Conservation (phyloP, 2,113 vertebrate species). For the Pachycephala philippinensis region DNA sequence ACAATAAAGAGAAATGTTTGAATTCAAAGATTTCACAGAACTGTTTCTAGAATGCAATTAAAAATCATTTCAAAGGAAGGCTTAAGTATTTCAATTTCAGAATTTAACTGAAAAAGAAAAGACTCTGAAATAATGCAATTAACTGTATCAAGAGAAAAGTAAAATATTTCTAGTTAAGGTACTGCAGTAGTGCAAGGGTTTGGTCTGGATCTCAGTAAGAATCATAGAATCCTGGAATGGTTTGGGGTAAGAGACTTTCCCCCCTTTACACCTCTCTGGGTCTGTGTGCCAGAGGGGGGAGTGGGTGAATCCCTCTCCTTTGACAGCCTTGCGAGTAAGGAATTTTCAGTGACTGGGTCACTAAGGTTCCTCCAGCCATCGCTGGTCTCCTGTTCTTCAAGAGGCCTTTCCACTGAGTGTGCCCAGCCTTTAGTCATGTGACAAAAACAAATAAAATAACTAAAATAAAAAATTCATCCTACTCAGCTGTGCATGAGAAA, state of each 20-base stretch:
- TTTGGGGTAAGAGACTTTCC: not conserved
- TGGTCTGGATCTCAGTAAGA: not conserved
- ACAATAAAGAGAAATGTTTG: not conserved
- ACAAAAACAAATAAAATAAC: not conserved
- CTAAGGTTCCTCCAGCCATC: not conserved
- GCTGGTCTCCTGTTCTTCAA: not conserved
- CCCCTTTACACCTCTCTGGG: not conserved
- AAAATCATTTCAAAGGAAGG: not conserved
- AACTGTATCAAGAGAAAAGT: not conserved
- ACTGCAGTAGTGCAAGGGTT: not conserved
- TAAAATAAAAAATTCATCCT: not conserved
- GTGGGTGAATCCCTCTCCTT: not conserved
- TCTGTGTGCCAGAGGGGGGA: not conserved
- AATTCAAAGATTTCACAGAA: not conserved
- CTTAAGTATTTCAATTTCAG: not conserved
- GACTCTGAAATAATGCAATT: not conserved
- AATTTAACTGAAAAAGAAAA: not conserved
- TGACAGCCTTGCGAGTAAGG: not conserved
- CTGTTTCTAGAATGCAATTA: not conserved
- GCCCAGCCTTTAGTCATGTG: not conserved
- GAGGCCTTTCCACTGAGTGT: not conserved
- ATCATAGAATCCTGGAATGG: not conserved
- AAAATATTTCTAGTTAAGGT: not conserved
- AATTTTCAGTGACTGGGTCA: not conserved
- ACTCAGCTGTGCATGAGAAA: not conserved